Evolutionary conservation across 2,797 vertebrate genomes (phyloP).

Genomic region (Mareca penelope): DNA sequence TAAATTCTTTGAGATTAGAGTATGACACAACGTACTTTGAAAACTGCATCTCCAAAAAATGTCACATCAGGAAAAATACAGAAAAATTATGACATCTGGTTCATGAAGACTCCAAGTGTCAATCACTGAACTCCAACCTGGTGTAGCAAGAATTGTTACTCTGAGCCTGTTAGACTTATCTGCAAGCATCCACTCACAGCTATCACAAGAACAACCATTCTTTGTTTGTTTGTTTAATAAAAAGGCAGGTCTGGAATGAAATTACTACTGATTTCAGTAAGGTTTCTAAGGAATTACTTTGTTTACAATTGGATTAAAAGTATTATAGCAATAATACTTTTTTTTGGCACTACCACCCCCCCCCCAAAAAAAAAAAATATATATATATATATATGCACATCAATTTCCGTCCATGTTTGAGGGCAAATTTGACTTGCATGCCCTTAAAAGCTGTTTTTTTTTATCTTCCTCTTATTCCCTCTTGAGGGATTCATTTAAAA

Average conservation of each 20-base stretch:
- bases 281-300: neutral
- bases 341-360: too few species aligned
- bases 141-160: neutral
- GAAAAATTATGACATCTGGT: neutral
- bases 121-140: neutral
- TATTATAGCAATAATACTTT: neutral
- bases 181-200: neutral
- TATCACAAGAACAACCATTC: neutral
- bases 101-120: neutral
- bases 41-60: neutral
- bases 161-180: neutral
- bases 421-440: neutral
- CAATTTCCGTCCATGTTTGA: neutral
- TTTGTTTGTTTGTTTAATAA: neutral
- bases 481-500: neutral
- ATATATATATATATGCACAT: accelerated
- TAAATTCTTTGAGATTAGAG: neutral
- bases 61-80: neutral
- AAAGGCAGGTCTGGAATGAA: neutral
- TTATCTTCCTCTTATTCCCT: neutral
- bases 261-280: neutral
- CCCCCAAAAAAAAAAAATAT: neutral
- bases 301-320: neutral
- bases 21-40: neutral
- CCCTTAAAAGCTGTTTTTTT: neutral